phyloP scores from a whole-genome alignment of 2,888 invertebrate species.

The Zele albiditarsus region DNA sequence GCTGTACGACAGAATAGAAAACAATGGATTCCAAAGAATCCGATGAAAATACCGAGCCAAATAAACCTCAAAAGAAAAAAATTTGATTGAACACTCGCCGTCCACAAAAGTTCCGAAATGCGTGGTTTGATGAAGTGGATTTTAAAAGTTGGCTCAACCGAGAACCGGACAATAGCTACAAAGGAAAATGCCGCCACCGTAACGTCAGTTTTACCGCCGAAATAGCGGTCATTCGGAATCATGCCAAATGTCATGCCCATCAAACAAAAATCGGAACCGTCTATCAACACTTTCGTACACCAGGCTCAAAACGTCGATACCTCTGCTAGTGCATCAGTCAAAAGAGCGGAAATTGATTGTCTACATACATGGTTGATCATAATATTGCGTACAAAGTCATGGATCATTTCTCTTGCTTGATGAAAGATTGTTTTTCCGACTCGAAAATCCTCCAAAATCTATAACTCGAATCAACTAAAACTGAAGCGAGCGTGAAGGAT shows the following conservation, averaged over 20 bases:
- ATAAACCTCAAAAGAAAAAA: slow-evolving; percentile 19
- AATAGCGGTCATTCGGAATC: slow-evolving; percentile 31
- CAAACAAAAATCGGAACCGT: slow-evolving; percentile 9
- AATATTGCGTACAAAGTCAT: slow-evolving; percentile 41
- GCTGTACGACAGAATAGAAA: not conserved
- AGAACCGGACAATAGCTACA: slow-evolving; percentile 18
- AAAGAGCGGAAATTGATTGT: slow-evolving; percentile 46
- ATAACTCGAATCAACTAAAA: slow-evolving; percentile 54
- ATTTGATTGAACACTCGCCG: slow-evolving; percentile 17
- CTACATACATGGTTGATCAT: slow-evolving; percentile 44
- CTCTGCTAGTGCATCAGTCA: slow-evolving; percentile 7
- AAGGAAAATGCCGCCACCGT: slow-evolving; percentile 35
- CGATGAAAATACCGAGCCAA: slow-evolving; percentile 12
- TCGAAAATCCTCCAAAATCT: slow-evolving; percentile 54
- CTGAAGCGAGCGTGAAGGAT: slow-evolving; percentile 53
- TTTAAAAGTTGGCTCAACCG: slow-evolving; percentile 27
- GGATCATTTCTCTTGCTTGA: slow-evolving; percentile 44
- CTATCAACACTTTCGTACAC: slow-evolving; percentile 19
- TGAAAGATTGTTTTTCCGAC: slow-evolving; percentile 57
- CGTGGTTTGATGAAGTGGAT: slow-evolving; percentile 22
- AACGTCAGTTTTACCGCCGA: slow-evolving; percentile 22
- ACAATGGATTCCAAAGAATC: slow-evolving; percentile 28
- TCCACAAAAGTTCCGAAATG: slow-evolving; percentile 30
- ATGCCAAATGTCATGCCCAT: slow-evolving; percentile 26
- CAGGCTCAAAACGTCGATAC: slow-evolving; percentile 10